These are phyloP conservation scores for Tenodera sinensis DNA, from an alignment of 2,888 invertebrate genomes.

Conservation along the genomic window DNA sequence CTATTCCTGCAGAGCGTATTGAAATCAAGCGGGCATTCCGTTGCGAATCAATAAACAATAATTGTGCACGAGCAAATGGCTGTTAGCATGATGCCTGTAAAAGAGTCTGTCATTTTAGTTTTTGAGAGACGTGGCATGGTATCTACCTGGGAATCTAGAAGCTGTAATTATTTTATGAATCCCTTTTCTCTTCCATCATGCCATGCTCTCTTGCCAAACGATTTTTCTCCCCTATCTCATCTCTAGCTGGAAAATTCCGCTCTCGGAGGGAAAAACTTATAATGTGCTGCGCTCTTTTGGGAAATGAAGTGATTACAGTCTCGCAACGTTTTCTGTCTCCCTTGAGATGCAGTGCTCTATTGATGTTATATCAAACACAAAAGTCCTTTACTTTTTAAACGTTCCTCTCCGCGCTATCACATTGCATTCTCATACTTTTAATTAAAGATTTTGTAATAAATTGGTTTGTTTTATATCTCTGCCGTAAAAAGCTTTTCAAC, in stretches of 20 bases:
- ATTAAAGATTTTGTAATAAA: neutral
- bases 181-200: neutral
- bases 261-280: neutral
- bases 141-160: neutral
- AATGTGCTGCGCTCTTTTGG: neutral
- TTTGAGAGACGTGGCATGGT: neutral
- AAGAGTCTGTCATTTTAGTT: neutral
- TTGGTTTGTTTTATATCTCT: no score
- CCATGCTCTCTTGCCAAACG: neutral
- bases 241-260: neutral
- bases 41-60: neutral
- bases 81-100: neutral
- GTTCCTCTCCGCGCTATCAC: neutral
- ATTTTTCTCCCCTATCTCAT: neutral
- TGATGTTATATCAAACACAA: neutral
- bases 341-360: neutral
- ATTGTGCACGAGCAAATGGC: neutral
- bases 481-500: no score
- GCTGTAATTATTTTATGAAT: neutral
- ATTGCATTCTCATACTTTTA: neutral
- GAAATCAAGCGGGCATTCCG: neutral
- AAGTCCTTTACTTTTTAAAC: neutral
- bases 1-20: neutral
- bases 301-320: neutral
- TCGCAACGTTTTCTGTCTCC: neutral